Percentiles rank a stretch among this genome's conserved stretches.
phyloP scores from a whole-genome alignment of 2,888 invertebrate genomes.

The Dynastes hyllus region DNA sequence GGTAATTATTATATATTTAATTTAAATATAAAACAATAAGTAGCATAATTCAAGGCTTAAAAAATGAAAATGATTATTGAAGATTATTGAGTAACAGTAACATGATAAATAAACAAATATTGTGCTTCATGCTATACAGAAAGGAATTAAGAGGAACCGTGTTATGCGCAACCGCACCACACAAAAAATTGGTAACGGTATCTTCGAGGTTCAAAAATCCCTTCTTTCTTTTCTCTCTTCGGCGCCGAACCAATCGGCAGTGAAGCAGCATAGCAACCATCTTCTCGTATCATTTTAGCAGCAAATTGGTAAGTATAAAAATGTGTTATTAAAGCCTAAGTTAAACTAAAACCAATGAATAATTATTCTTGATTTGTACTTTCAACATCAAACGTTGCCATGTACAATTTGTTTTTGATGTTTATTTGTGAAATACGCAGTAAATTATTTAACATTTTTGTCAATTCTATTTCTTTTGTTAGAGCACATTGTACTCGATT shows the following conservation, averaged over 20 bases:
- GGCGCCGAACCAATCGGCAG: slow-evolving; percentile 54
- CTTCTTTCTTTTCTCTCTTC: slow-evolving; percentile 56
- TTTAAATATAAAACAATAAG: too few species aligned
- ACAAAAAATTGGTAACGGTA: slow-evolving; percentile 50
- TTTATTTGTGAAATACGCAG: slow-evolving; percentile 55
- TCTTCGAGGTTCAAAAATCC: slow-evolving; percentile 52
- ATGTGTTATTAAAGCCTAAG: slow-evolving; percentile 51
- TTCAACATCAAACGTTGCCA: slow-evolving; percentile 48
- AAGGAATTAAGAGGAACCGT: slow-evolving; percentile 3
- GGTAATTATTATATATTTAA: too few species aligned
- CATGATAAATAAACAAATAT: too few species aligned
- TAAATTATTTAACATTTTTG: slow-evolving; percentile 53
- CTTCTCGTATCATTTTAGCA: slow-evolving; percentile 61
- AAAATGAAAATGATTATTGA: too few species aligned
- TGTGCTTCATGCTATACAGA: background rate
- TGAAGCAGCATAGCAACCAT: slow-evolving; percentile 56
- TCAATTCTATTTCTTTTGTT: slow-evolving; percentile 56
- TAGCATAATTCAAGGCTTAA: too few species aligned
- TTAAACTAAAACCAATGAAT: background rate
- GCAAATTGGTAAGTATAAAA: slow-evolving; percentile 61
- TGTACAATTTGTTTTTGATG: slow-evolving; percentile 54
- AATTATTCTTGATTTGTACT: slow-evolving; percentile 2
- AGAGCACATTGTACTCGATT: slow-evolving; percentile 51
- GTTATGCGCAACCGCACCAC: slow-evolving; percentile 47
- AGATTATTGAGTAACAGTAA: too few species aligned